These are phyloP conservation scores for Neosalanx taihuensis DNA, from an alignment of 2,797 vertebrate species.

Conservation along the genomic window DNA sequence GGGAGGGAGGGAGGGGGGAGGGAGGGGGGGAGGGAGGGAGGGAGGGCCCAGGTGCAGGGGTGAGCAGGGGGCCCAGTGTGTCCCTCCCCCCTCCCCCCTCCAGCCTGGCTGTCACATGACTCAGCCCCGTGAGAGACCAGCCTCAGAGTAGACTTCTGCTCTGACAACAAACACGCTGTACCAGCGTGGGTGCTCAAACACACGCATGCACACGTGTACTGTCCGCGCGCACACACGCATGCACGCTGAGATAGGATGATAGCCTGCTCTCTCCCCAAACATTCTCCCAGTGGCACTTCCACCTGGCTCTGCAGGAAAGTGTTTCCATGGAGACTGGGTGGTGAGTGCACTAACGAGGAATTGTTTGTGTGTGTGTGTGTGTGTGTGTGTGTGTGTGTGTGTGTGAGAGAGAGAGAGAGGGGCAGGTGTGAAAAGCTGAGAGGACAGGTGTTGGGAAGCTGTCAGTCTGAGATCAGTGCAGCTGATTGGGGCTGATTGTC, in stretches of 20 bases:
- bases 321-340: constrained; percentile 74
- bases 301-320: constrained; percentile 58
- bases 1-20: not conserved
- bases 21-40: no score
- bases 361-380: constrained; percentile 45
- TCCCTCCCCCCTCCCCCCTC: no score
- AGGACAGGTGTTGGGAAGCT: constrained; percentile 40
- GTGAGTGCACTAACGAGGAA: constrained; percentile 67
- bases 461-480: constrained; percentile 31
- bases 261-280: constrained; percentile 52
- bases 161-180: no score
- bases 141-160: no score
- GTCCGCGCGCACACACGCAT: not conserved
- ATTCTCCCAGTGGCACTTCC: constrained; percentile 53
- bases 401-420: constrained; percentile 23
- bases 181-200: constrained; percentile 21
- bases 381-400: constrained; percentile 16
- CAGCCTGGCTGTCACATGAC: no score
- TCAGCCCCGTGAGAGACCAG: no score
- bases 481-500: constrained; percentile 4
- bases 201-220: not conserved
- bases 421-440: constrained; percentile 39
- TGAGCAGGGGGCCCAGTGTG: not conserved
- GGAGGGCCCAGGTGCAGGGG: no score
- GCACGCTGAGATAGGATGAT: constrained; percentile 25